phyloP scores from a whole-genome alignment of 1,140 invertebrate species.

The Himalopsyche phryganea region DNA sequence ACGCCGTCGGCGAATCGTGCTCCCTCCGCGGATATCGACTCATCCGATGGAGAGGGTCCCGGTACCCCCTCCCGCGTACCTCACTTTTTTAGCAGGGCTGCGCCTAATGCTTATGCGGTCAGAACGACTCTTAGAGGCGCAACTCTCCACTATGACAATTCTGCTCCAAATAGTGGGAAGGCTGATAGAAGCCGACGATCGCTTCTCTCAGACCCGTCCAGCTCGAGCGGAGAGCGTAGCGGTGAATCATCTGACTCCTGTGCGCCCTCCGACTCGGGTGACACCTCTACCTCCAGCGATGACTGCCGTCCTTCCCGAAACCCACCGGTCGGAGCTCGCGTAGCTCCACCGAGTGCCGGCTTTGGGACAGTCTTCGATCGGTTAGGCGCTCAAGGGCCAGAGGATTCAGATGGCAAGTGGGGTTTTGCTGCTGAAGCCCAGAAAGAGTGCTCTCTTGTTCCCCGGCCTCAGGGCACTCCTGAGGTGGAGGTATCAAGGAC shows the following conservation, averaged over 20 bases:
- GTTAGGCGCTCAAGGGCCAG: slow-evolving; percentile 45
- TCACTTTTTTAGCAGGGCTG: too few species aligned
- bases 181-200: slow-evolving; percentile 6
- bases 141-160: neutral
- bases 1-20: slow-evolving; percentile 30
- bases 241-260: slow-evolving; percentile 19
- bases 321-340: slow-evolving; percentile 39
- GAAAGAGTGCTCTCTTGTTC: slow-evolving; percentile 44
- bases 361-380: slow-evolving; percentile 51
- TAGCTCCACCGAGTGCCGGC: neutral
- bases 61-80: neutral
- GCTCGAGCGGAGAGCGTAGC: slow-evolving; percentile 14
- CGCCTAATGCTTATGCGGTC: too few species aligned
- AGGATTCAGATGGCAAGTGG: slow-evolving; percentile 63
- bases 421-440: slow-evolving; percentile 71
- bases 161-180: slow-evolving; percentile 3
- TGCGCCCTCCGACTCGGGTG: neutral
- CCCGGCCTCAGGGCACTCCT: slow-evolving; percentile 23
- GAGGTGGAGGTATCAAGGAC: slow-evolving; percentile 4
- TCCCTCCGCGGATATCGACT: slow-evolving; percentile 35
- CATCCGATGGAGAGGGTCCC: slow-evolving; percentile 36
- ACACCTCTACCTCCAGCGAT: slow-evolving; percentile 4
- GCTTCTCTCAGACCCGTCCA: slow-evolving; percentile 13
- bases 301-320: slow-evolving; percentile 31
- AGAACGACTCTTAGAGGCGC: neutral